Evolutionary conservation across 2,797 vertebrate genomes (phyloP).

Genomic region (Aphelocoma californica): DNA sequence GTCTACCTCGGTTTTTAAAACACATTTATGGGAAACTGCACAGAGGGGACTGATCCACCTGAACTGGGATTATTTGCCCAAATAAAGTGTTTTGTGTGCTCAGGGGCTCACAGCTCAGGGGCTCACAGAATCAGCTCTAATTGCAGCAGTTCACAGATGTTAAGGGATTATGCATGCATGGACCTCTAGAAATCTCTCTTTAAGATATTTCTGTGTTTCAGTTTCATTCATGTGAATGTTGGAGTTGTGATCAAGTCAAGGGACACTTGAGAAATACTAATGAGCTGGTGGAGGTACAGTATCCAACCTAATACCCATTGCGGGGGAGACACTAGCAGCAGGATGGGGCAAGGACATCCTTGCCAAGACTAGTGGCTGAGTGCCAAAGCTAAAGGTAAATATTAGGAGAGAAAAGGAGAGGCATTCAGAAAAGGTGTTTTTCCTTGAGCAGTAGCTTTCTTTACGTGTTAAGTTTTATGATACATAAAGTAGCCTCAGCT

Average conservation of each 20-base stretch:
- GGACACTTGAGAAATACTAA: accelerated
- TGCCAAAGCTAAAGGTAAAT: not conserved
- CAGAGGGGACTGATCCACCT: not conserved
- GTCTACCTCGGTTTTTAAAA: not conserved
- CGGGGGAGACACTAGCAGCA: accelerated
- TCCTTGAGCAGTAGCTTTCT: not conserved
- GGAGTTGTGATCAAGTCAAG: not conserved
- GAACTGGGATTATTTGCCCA: not conserved
- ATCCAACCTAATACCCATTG: not conserved
- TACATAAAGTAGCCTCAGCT: not conserved
- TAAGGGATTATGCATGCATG: not conserved
- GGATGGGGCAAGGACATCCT: not conserved
- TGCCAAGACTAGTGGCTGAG: not conserved
- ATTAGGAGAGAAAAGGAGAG: not conserved
- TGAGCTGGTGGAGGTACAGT: not conserved
- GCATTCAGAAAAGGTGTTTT: not conserved
- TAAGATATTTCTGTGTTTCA: not conserved
- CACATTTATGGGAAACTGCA: not conserved
- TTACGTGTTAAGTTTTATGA: not conserved
- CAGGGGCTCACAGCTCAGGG: not conserved
- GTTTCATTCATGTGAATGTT: not conserved
- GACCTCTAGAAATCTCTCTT: not conserved
- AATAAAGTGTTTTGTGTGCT: not conserved
- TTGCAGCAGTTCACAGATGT: not conserved
- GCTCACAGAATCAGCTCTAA: not conserved